phyloP scores from a whole-genome alignment of 2,113 vertebrate species.

The Pollachius pollachius region DNA sequence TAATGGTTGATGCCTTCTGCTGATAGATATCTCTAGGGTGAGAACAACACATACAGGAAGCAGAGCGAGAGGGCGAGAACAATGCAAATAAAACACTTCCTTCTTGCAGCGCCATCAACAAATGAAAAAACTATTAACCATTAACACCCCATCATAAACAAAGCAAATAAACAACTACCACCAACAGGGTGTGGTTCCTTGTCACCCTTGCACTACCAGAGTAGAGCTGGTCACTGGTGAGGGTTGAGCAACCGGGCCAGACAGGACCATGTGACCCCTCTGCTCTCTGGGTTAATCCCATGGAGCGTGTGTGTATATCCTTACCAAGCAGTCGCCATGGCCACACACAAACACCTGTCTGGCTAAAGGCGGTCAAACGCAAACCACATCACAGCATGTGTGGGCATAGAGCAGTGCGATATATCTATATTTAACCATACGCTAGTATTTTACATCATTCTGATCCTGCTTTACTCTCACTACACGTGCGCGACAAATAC shows the following conservation, averaged over 20 bases:
- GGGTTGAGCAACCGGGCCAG: constrained; percentile 51
- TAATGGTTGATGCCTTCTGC: too few species aligned
- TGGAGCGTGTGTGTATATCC: constrained; percentile 9
- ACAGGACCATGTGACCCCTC: constrained; percentile 46
- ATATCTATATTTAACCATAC: too few species aligned
- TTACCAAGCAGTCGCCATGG: constrained; percentile 22
- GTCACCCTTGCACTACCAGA: too few species aligned
- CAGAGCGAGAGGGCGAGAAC: background rate
- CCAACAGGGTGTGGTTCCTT: too few species aligned
- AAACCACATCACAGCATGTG: too few species aligned
- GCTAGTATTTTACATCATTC: too few species aligned
- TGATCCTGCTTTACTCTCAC: too few species aligned
- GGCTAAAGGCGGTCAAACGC: background rate
- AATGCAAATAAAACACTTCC: constrained; percentile 22
- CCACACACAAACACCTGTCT: constrained; percentile 18
- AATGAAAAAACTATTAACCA: background rate
- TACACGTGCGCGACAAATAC: too few species aligned
- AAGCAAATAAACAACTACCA: background rate
- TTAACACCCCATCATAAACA: background rate
- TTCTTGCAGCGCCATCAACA: constrained; percentile 12
- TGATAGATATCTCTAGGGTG: constrained; percentile 7
- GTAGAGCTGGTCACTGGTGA: background rate
- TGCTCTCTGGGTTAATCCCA: constrained; percentile 56
- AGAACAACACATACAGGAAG: background rate
- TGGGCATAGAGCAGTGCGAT: too few species aligned